A percentile compares a stretch with the other conserved stretches of the same genome.
Conservation (phyloP, 1,140 invertebrate species). For the Rhagoletis pomonella region DNA sequence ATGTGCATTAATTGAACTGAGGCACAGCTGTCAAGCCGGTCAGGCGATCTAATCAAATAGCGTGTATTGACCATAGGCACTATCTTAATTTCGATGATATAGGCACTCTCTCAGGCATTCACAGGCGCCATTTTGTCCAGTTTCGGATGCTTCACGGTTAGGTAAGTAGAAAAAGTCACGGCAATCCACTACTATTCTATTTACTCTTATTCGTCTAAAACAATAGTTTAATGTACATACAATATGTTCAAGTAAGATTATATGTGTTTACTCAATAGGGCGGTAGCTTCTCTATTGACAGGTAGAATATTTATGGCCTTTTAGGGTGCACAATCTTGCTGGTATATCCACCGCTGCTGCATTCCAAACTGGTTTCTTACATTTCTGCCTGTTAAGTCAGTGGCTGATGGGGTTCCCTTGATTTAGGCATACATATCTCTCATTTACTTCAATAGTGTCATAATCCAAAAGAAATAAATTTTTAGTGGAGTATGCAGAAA, state of each 20-base stretch:
- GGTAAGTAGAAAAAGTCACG: neutral
- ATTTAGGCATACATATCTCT: too few relatives aligned
- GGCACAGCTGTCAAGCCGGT: constrained; percentile 4
- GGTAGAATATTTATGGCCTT: constrained; percentile 72
- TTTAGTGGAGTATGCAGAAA: too few relatives aligned
- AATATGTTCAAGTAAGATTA: too few relatives aligned
- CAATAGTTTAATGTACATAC: neutral
- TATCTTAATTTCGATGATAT: neutral
- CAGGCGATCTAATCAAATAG: neutral
- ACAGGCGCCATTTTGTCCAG: constrained; percentile 1
- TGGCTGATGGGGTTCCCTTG: neutral
- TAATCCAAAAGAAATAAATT: too few relatives aligned
- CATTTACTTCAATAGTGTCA: too few relatives aligned
- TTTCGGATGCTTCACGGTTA: neutral
- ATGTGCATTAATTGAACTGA: constrained; percentile 5
- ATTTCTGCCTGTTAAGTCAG: neutral
- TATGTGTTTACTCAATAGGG: neutral
- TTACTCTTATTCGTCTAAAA: neutral
- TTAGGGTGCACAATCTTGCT: constrained; percentile 57
- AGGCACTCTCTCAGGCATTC: neutral
- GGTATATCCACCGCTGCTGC: neutral
- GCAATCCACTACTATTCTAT: neutral
- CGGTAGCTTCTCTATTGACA: constrained; percentile 65
- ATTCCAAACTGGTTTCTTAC: constrained; percentile 24
- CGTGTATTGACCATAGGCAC: neutral